Evolutionary conservation across 1,140 invertebrate species (phyloP).

Genomic region (Magallana ariakensis): DNA sequence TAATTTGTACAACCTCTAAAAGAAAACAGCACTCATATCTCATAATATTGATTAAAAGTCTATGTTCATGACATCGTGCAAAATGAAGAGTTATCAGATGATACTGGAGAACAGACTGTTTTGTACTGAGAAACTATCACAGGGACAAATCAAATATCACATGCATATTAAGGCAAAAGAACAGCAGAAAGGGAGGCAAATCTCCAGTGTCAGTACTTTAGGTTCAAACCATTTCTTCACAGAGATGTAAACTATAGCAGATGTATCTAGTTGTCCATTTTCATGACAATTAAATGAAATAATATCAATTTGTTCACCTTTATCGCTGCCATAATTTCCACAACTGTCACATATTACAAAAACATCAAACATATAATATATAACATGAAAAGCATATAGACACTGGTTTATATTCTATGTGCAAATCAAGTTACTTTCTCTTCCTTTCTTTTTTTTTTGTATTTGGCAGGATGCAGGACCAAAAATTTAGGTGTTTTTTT

Average conservation of each 20-base stretch:
- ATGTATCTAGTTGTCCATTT: background rate
- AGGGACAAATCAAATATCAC: slow-evolving; percentile 33
- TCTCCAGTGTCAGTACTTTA: background rate
- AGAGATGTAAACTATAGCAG: too few species aligned
- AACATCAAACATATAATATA: background rate
- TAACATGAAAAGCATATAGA: background rate
- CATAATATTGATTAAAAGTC: background rate
- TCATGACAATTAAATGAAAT: background rate
- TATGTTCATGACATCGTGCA: slow-evolving; percentile 15
- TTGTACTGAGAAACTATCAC: slow-evolving; percentile 6
- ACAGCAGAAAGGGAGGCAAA: background rate
- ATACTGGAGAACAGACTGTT: background rate
- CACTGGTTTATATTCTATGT: background rate
- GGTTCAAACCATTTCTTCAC: too few species aligned
- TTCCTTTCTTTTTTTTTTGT: background rate
- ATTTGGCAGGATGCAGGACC: slow-evolving; percentile 23
- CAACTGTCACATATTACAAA: background rate
- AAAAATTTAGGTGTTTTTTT: background rate
- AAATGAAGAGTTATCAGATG: slow-evolving; percentile 1
- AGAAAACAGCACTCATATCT: background rate
- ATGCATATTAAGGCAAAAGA: slow-evolving; percentile 30
- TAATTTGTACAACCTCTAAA: slow-evolving; percentile 15
- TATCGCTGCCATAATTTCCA: slow-evolving; percentile 1
- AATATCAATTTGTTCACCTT: slow-evolving; percentile 18
- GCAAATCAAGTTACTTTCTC: background rate